A percentile compares a stretch with the other conserved stretches of the same genome.
Evolutionary conservation across 2,113 vertebrate genomes (phyloP).

Genomic region (Malurus cyaneus): DNA sequence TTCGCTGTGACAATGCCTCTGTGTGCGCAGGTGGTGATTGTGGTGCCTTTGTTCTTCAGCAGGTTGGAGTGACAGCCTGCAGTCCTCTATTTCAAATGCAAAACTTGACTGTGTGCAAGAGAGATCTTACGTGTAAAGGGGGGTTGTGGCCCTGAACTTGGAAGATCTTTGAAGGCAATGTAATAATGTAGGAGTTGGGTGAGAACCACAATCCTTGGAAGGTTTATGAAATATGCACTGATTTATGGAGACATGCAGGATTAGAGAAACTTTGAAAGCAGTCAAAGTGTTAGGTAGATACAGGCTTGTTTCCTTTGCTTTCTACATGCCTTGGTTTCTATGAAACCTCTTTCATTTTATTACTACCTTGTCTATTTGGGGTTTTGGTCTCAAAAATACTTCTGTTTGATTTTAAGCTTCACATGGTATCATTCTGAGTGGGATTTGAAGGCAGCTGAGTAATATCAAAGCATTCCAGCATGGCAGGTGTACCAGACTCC

Average conservation of each 20-base stretch:
- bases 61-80: neutral
- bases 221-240: neutral
- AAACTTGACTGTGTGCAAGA: neutral
- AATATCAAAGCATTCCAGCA: conserved; percentile 26
- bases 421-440: neutral
- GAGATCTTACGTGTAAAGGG: neutral
- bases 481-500: neutral
- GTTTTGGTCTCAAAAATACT: neutral
- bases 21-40: neutral
- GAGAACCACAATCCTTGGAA: neutral
- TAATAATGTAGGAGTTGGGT: neutral
- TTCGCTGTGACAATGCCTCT: neutral
- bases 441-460: neutral
- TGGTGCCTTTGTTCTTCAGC: neutral
- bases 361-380: neutral
- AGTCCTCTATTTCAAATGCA: neutral
- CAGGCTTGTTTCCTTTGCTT: neutral
- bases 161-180: neutral
- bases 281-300: neutral
- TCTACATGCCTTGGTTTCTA: neutral
- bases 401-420: neutral
- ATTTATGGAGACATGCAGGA: neutral
- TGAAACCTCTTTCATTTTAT: neutral
- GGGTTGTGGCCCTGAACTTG: neutral
- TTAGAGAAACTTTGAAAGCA: neutral